A percentile compares a stretch with the other conserved stretches of the same genome.
phyloP scores from a whole-genome alignment of 2,888 invertebrate species.

The Dryococelus australis region DNA sequence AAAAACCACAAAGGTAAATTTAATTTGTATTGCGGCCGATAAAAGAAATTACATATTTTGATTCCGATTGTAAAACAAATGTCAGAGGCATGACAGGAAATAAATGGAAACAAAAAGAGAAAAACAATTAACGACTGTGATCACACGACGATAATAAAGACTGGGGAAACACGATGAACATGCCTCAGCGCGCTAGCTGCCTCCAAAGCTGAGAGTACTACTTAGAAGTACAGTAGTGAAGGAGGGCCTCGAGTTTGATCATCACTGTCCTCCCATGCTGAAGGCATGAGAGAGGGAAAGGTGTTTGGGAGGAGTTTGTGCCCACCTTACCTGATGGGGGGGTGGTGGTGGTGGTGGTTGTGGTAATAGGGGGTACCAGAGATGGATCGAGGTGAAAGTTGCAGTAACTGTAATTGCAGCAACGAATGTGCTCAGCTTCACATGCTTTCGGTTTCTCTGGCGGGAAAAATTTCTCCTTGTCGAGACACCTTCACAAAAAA shows the following conservation, averaged over 20 bases:
- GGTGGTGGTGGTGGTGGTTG: slow-evolving; percentile 60
- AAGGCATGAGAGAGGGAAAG: not conserved
- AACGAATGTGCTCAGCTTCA: slow-evolving; percentile 56
- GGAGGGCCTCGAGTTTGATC: not conserved
- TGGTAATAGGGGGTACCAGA: slow-evolving; percentile 56
- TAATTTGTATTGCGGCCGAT: no score
- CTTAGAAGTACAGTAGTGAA: no score
- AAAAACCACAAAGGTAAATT: no score
- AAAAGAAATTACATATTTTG: no score
- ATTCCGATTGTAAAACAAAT: no score
- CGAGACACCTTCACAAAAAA: slow-evolving; percentile 60
- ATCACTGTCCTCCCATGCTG: slow-evolving; percentile 8
- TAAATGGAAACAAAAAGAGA: no score
- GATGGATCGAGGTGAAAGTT: slow-evolving; percentile 61
- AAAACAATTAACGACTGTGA: no score
- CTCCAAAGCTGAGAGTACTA: no score
- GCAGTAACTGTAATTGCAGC: slow-evolving; percentile 69
- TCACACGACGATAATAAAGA: no score
- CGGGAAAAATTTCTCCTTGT: slow-evolving; percentile 65
- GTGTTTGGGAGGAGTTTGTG: slow-evolving; percentile 11
- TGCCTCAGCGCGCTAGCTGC: not conserved
- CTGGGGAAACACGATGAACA: not conserved
- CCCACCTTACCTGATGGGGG: slow-evolving; percentile 53
- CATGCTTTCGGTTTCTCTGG: slow-evolving; percentile 67
- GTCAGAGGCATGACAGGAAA: no score